Conservation (phyloP, 2,888 invertebrate species). For the Eupithecia subumbrata region DNA sequence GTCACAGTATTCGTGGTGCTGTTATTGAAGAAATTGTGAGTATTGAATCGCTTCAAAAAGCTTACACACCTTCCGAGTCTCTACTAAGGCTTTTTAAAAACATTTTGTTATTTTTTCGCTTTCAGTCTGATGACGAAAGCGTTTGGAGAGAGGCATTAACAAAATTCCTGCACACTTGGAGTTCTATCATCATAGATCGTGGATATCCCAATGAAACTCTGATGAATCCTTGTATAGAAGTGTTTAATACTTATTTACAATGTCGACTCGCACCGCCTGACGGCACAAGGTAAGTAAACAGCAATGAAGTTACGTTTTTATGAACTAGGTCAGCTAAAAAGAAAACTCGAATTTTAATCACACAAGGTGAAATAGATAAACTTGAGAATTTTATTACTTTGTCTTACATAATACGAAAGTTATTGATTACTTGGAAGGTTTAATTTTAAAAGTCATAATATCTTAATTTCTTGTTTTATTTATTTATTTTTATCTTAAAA, state of each 20-base stretch:
- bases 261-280: constrained; percentile 93
- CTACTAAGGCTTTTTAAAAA: not conserved
- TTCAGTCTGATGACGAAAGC: constrained; percentile 73
- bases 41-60: not conserved
- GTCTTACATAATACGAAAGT: not conserved
- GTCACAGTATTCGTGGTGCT: constrained; percentile 76
- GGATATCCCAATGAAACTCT: constrained; percentile 71
- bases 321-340: not conserved
- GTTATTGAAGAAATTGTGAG: constrained; percentile 77
- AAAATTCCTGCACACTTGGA: constrained; percentile 79
- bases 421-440: too few species aligned
- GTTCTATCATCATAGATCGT: constrained; percentile 73
- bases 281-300: constrained; percentile 77
- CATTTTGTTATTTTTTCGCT: constrained; percentile 14
- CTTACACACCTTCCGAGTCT: not conserved
- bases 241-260: constrained; percentile 92
- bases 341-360: not conserved
- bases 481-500: too few species aligned
- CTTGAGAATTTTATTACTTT: not conserved
- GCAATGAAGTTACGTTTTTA: not conserved
- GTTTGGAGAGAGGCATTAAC: constrained; percentile 78
- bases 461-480: too few species aligned
- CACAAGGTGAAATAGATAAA: constrained; percentile 11
- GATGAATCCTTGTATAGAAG: constrained; percentile 79
- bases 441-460: too few species aligned